Conservation (phyloP, 1,140 invertebrate genomes). For the Hyphantria cunea region DNA sequence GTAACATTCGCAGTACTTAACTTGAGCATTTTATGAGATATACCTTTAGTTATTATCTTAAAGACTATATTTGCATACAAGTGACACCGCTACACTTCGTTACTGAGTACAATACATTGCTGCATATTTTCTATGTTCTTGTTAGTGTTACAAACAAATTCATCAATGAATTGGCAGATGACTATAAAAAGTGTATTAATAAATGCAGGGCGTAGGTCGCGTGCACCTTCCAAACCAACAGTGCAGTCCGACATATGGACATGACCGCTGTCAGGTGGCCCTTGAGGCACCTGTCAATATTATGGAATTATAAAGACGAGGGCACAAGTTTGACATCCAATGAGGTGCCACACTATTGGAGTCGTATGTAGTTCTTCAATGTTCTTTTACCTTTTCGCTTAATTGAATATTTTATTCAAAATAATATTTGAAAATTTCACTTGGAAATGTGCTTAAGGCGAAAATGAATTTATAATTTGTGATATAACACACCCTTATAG, state of each 20-base stretch:
- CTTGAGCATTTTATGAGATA: conserved; percentile 31
- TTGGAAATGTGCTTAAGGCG: too few relatives aligned
- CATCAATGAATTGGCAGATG: conserved; percentile 5
- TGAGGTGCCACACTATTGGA: conserved; percentile 1
- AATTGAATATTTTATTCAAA: too few relatives aligned
- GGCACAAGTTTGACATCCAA: conserved; percentile 3
- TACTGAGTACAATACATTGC: neutral
- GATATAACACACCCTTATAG: too few relatives aligned
- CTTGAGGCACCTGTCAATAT: conserved; percentile 61
- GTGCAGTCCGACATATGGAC: conserved; percentile 62
- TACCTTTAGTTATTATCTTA: conserved; percentile 7
- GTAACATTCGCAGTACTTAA: conserved; percentile 44
- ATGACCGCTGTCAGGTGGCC: conserved; percentile 70
- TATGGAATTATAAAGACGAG: conserved; percentile 36
- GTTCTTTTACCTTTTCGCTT: too few relatives aligned
- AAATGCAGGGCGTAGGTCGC: conserved; percentile 41
- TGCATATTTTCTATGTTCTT: neutral
- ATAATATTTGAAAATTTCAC: too few relatives aligned
- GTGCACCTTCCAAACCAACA: conserved; percentile 42
- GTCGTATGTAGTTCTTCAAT: too few relatives aligned
- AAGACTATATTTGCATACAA: conserved; percentile 10
- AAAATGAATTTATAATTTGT: too few relatives aligned
- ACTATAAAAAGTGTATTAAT: conserved; percentile 17
- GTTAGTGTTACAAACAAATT: neutral
- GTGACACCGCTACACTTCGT: neutral